These are phyloP conservation scores for Simalia tracyae DNA, from an alignment of 2,797 vertebrate genomes.

Conservation along the genomic window DNA sequence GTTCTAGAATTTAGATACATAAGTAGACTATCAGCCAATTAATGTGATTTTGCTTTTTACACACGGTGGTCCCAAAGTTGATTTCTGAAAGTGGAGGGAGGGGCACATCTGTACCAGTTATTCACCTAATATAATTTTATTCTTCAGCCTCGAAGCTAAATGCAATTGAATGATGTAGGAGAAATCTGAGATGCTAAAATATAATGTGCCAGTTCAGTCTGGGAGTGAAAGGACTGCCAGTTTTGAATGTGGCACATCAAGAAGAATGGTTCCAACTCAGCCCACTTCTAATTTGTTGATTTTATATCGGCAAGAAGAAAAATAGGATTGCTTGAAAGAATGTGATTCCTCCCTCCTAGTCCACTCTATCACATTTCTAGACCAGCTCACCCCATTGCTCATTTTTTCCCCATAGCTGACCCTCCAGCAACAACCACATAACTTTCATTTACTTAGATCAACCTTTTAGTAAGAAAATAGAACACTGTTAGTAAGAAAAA, in stretches of 20 bases:
- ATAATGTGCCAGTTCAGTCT: neutral
- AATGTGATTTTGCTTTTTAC: neutral
- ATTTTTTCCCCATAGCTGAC: neutral
- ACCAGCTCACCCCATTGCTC: neutral
- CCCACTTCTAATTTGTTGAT: neutral
- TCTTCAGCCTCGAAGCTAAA: neutral
- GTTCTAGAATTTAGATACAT: neutral
- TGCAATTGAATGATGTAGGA: neutral
- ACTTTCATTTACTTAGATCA: neutral
- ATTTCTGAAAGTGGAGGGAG: neutral
- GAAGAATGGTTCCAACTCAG: neutral
- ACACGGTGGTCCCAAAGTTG: neutral
- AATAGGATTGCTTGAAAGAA: neutral
- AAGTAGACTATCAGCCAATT: neutral
- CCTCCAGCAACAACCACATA: neutral
- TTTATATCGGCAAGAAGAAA: neutral
- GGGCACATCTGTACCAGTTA: neutral
- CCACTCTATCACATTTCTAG: no score
- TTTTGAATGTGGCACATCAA: neutral
- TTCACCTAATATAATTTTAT: neutral
- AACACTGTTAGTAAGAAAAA: neutral
- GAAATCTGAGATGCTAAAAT: neutral
- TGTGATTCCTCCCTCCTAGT: neutral
- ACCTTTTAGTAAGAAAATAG: neutral
- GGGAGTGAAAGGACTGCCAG: no score